Conservation (phyloP, 1,140 invertebrate species). For the Hylaeus volcanicus region DNA sequence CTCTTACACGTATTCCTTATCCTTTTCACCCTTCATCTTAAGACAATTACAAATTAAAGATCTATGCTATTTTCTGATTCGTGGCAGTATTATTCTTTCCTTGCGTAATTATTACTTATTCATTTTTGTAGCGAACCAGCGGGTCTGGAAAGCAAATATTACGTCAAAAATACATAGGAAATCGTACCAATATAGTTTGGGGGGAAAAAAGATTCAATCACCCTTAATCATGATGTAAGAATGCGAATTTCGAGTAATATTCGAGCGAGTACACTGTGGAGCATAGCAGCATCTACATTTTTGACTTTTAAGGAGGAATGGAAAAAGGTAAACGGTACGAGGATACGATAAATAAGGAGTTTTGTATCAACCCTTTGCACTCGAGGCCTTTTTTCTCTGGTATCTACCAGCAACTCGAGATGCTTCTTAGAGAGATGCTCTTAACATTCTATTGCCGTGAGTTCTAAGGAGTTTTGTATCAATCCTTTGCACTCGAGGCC, state of each 20-base stretch:
- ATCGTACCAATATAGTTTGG: constrained; percentile 1
- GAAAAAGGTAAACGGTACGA: too few relatives aligned
- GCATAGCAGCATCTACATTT: constrained; percentile 1
- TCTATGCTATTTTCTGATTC: constrained; percentile 62
- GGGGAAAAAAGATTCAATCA: constrained; percentile 37
- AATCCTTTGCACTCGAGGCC: too few relatives aligned
- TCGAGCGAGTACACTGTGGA: background rate
- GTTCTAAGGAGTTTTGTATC: too few relatives aligned
- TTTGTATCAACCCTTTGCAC: too few relatives aligned
- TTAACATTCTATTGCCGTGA: too few relatives aligned
- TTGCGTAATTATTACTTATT: constrained; percentile 41
- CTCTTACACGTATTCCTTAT: background rate
- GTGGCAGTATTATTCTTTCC: constrained; percentile 67
- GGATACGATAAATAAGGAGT: too few relatives aligned
- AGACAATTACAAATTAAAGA: constrained; percentile 27
- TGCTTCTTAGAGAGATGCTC: too few relatives aligned
- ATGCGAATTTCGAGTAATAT: constrained; percentile 15
- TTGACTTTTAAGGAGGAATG: too few relatives aligned
- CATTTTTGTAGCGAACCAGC: constrained; percentile 14
- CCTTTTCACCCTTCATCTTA: background rate
- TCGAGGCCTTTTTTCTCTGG: too few relatives aligned
- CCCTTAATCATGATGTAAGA: constrained; percentile 41
- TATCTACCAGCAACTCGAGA: too few relatives aligned
- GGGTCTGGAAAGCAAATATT: background rate
- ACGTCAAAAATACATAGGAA: background rate